Evolutionary conservation across 37 sponge, comb jelly and placozoan genomes (phyloP).

Genomic region (Tethya wilhelma): DNA sequence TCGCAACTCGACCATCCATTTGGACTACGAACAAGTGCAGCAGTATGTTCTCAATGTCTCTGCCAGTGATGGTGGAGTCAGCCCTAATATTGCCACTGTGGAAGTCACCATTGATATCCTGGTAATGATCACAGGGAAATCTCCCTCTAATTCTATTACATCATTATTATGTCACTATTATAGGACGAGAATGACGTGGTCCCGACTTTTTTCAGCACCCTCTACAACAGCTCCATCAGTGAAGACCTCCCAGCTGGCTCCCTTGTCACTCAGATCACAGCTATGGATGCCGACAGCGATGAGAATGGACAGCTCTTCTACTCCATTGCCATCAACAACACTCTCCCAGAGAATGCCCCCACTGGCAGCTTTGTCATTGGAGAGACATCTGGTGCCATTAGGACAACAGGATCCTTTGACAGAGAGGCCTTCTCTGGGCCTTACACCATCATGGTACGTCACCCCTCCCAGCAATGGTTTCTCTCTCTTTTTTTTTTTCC

Average conservation of each 20-base stretch:
- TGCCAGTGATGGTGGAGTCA: conserved; percentile 24
- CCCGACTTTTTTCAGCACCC: conserved; percentile 24
- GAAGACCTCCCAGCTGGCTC: conserved; percentile 17
- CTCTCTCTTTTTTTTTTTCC: not conserved
- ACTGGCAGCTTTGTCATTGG: conserved; percentile 14
- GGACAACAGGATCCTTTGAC: conserved; percentile 30
- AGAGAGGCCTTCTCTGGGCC: conserved; percentile 25
- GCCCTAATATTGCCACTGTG: not conserved
- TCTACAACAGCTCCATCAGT: conserved; percentile 16
- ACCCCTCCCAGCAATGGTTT: not conserved
- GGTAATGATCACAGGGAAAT: conserved; percentile 7
- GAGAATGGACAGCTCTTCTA: conserved; percentile 11
- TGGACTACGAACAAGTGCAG: conserved; percentile 31
- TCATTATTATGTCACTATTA: not conserved
- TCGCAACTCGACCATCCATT: not conserved
- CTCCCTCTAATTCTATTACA: not conserved
- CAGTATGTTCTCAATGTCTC: conserved; percentile 18
- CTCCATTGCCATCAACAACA: not conserved
- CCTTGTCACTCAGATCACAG: conserved; percentile 17
- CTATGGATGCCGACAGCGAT: conserved; percentile 29
- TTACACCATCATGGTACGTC: conserved; percentile 38
- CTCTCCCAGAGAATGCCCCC: not conserved
- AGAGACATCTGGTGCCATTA: conserved; percentile 1
- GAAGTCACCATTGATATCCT: conserved; percentile 26
- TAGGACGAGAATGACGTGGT: conserved; percentile 51